phyloP scores from a whole-genome alignment of 2,113 vertebrate genomes.

The Trichechus manatus region DNA sequence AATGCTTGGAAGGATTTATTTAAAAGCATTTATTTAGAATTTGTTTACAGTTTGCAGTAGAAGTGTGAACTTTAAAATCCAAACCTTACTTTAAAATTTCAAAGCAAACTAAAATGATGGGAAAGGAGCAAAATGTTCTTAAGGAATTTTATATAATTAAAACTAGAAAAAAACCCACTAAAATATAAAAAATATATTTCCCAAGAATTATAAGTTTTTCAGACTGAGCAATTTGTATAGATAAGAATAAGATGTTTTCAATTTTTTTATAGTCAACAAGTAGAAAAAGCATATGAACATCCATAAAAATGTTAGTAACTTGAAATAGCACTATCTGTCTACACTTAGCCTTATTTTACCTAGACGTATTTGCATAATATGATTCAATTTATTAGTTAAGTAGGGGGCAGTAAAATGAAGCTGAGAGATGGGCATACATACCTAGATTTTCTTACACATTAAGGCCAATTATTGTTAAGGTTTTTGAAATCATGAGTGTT shows the following conservation, averaged over 20 bases:
- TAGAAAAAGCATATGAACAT: neutral
- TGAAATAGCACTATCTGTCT: neutral
- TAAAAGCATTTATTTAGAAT: neutral
- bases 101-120: constrained; percentile 17
- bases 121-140: neutral
- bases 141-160: neutral
- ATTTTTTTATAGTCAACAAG: neutral
- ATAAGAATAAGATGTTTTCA: constrained; percentile 20
- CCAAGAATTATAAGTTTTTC: neutral
- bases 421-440: neutral
- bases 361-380: neutral
- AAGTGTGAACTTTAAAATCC: neutral
- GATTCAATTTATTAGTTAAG: neutral
- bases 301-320: neutral
- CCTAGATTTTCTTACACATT: neutral
- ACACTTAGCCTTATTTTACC: neutral
- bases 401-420: neutral
- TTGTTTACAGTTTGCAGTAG: neutral
- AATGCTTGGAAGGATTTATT: neutral
- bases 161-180: neutral
- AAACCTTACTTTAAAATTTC: neutral
- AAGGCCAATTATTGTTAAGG: neutral
- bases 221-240: neutral
- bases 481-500: neutral
- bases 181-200: neutral